These are phyloP conservation scores for Elysia chlorotica DNA, from an alignment of 1,140 invertebrate species.

Conservation along the genomic window DNA sequence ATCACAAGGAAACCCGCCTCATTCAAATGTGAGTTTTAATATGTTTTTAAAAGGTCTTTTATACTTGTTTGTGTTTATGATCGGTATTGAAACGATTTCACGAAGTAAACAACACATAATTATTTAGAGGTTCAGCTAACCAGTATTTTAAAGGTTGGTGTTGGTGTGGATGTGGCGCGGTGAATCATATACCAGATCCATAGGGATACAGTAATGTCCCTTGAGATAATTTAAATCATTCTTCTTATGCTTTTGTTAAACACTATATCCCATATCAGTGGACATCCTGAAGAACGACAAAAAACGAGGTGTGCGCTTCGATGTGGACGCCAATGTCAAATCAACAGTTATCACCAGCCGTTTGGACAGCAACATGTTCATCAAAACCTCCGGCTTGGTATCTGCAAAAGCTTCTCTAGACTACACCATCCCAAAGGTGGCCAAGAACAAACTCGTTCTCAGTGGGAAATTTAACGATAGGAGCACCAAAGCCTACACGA, in stretches of 20 bases:
- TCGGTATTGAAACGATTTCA: too few species aligned
- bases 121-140: too few species aligned
- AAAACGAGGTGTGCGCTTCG: slow-evolving; percentile 28
- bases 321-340: slow-evolving; percentile 22
- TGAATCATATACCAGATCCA: too few species aligned
- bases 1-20: slow-evolving; percentile 18
- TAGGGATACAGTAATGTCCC: too few species aligned
- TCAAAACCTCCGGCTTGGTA: slow-evolving; percentile 23
- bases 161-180: too few species aligned
- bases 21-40: slow-evolving; percentile 26
- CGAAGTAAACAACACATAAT: too few species aligned
- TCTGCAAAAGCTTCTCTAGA: slow-evolving; percentile 26
- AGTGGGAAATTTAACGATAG: slow-evolving; percentile 34
- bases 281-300: slow-evolving; percentile 21
- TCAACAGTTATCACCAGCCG: slow-evolving; percentile 29
- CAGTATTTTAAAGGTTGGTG: too few species aligned
- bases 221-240: too few species aligned
- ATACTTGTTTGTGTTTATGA: too few species aligned
- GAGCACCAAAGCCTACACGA: slow-evolving; percentile 32
- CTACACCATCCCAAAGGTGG: slow-evolving; percentile 37
- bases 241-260: too few species aligned
- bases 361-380: slow-evolving; percentile 26
- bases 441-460: slow-evolving; percentile 33
- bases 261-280: too few species aligned
- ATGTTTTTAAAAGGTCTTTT: too few species aligned